A percentile compares a stretch with the other conserved stretches of the same genome.
Evolutionary conservation across 2,113 vertebrate species (phyloP).

Genomic region (Delphinus delphis): DNA sequence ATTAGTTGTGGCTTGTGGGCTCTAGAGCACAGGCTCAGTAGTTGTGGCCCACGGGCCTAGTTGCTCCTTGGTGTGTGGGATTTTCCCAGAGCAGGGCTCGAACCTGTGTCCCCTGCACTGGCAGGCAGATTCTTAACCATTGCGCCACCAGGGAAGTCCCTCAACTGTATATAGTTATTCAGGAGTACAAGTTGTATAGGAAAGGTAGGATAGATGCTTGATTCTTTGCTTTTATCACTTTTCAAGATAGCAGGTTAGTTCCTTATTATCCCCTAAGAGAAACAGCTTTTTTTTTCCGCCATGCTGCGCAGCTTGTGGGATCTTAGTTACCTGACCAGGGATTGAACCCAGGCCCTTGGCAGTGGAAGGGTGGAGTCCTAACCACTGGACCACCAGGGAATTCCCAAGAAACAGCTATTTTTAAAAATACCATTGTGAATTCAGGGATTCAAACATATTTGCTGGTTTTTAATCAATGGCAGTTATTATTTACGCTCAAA

Average conservation of each 20-base stretch:
- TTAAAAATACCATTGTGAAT: neutral
- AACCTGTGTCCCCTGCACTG: too few relatives aligned
- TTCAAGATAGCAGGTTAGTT: neutral
- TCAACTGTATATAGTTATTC: neutral
- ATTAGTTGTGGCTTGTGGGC: too few relatives aligned
- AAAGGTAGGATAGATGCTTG: neutral
- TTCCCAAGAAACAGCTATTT: neutral
- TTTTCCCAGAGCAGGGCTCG: too few relatives aligned
- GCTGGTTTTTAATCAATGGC: neutral
- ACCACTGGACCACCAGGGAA: neutral
- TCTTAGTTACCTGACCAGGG: neutral
- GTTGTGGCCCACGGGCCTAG: too few relatives aligned
- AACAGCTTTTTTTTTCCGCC: neutral
- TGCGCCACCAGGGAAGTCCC: too few relatives aligned
- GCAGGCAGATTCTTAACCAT: too few relatives aligned
- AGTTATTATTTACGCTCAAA: neutral
- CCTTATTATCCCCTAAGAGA: neutral
- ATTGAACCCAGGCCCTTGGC: neutral
- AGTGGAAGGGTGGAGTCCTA: neutral
- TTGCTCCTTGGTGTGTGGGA: too few relatives aligned
- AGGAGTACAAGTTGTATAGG: neutral
- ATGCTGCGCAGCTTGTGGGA: neutral
- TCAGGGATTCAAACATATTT: neutral
- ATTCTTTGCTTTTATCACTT: neutral
- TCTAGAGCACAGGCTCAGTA: too few relatives aligned